These are phyloP conservation scores for Anoplius nigerrimus DNA, from an alignment of 2,888 invertebrate genomes.

Conservation along the genomic window DNA sequence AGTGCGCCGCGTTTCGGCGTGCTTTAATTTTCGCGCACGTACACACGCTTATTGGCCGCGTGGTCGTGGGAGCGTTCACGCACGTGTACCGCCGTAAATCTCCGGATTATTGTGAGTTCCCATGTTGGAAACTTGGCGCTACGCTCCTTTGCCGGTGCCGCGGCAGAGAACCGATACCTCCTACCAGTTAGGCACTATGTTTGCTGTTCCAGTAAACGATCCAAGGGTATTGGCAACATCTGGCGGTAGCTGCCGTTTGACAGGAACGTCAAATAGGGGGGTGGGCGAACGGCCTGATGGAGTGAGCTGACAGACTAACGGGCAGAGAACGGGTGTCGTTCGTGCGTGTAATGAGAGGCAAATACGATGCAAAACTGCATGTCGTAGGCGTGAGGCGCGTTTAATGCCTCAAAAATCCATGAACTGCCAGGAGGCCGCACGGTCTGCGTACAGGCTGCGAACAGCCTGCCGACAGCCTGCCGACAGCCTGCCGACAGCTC, in stretches of 20 bases:
- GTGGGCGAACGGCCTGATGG: conserved; percentile 24
- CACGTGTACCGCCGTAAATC: conserved; percentile 38
- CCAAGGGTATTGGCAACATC: conserved; percentile 60
- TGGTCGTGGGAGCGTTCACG: conserved; percentile 22
- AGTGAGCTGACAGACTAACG: background rate
- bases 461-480: no score
- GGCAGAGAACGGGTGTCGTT: conserved; percentile 9
- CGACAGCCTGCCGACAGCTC: no score
- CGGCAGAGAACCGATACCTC: conserved; percentile 25
- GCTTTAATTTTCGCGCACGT: background rate
- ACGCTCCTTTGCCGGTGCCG: conserved; percentile 48
- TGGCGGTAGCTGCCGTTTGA: conserved; percentile 44
- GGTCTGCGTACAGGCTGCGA: no score
- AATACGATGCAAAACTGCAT: background rate
- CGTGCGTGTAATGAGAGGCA: background rate
- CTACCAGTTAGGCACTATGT: conserved; percentile 52
- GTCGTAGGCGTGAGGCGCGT: no score
- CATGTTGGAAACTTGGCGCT: conserved; percentile 51
- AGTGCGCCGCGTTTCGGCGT: conserved; percentile 3
- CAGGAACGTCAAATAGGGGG: conserved; percentile 15
- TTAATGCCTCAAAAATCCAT: no score
- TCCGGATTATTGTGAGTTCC: conserved; percentile 49
- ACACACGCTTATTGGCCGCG: background rate
- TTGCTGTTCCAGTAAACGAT: conserved; percentile 58
- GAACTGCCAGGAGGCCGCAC: no score